These are phyloP conservation scores for Lithophane socia DNA, from an alignment of 2,888 invertebrate genomes.

Conservation along the genomic window DNA sequence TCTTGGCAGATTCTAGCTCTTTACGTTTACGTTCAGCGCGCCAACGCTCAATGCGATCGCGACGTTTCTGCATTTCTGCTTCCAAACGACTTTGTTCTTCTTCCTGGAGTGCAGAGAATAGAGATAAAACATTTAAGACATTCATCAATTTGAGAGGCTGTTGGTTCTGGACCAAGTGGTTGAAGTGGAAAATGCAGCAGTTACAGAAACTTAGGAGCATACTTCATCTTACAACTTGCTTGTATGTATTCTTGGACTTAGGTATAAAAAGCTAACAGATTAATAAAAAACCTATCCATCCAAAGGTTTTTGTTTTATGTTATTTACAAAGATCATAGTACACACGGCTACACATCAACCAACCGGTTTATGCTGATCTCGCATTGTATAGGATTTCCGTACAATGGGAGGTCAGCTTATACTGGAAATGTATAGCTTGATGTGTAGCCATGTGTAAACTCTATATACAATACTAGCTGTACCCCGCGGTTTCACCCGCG, in stretches of 20 bases:
- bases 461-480: too few species aligned
- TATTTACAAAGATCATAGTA: too few species aligned
- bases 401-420: too few species aligned
- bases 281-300: not conserved
- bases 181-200: not conserved
- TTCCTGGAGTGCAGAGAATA: constrained; percentile 88
- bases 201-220: not conserved
- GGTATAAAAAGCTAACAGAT: not conserved
- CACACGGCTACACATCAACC: too few species aligned
- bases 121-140: too few species aligned
- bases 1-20: constrained; percentile 95
- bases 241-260: not conserved
- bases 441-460: too few species aligned
- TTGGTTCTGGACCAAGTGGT: not conserved
- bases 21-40: constrained; percentile 97
- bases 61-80: constrained; percentile 98
- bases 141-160: not conserved
- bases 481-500: too few species aligned
- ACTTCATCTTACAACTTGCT: not conserved
- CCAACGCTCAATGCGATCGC: constrained; percentile 99
- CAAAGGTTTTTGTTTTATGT: not conserved
- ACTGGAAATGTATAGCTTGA: too few species aligned
- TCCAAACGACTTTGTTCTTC: constrained; percentile 97
- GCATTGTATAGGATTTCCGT: too few species aligned
- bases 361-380: too few species aligned